These are phyloP conservation scores for Chaunax sp. DNA, from an alignment of 2,797 vertebrate genomes.

Conservation along the genomic window DNA sequence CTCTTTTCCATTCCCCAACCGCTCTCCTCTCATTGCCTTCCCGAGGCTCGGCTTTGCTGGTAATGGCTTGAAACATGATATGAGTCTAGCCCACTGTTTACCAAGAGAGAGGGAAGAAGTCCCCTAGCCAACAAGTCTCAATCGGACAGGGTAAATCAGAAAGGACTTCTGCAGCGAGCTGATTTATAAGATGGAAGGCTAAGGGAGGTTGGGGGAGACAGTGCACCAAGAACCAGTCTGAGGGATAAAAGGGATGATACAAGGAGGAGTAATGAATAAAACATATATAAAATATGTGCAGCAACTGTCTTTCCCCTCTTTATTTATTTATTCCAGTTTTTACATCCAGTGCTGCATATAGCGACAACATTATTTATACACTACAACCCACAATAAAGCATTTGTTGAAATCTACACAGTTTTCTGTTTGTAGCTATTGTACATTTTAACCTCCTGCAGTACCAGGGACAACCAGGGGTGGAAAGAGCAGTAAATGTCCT, in stretches of 20 bases:
- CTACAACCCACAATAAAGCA: constrained; percentile 3
- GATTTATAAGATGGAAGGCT: constrained; percentile 53
- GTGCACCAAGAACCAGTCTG: constrained; percentile 14
- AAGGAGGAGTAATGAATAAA: constrained; percentile 11
- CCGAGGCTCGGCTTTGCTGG: constrained; percentile 72
- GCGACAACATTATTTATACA: constrained; percentile 2
- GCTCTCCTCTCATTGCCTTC: constrained; percentile 66
- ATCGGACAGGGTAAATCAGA: constrained; percentile 60
- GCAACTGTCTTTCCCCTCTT: not conserved
- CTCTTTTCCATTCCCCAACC: constrained; percentile 49
- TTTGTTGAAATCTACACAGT: not conserved
- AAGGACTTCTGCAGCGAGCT: constrained; percentile 43
- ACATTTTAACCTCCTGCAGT: not conserved
- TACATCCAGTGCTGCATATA: not conserved
- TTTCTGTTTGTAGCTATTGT: not conserved
- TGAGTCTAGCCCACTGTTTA: constrained; percentile 65
- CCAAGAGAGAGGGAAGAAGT: constrained; percentile 45
- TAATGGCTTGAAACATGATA: constrained; percentile 84
- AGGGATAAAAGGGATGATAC: constrained; percentile 6
- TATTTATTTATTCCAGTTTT: constrained; percentile 20
- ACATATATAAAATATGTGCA: constrained; percentile 21
- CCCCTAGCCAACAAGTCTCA: constrained; percentile 39
- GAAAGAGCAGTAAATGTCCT: no score
- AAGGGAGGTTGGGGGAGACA: not conserved
- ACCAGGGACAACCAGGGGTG: not conserved